Conservation (phyloP, 2,113 vertebrate genomes). For the Hippocampus guttulatus region DNA sequence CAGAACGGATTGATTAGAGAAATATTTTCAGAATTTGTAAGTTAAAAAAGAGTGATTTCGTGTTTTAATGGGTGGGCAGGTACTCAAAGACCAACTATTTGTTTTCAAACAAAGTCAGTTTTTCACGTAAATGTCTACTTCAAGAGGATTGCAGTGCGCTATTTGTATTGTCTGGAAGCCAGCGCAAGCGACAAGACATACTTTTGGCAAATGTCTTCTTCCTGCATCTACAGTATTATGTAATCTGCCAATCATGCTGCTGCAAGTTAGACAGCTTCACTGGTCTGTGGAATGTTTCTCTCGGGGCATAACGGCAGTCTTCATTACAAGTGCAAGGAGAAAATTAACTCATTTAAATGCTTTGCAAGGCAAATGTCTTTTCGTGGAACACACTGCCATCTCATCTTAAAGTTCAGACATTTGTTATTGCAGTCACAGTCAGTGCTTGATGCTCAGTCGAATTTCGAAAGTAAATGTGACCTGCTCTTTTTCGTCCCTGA, state of each 20-base stretch:
- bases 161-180: constrained; percentile 14
- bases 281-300: constrained; percentile 41
- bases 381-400: background rate
- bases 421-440: background rate
- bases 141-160: constrained; percentile 3
- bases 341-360: constrained; percentile 27
- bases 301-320: constrained; percentile 36
- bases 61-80: too few species aligned
- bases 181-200: background rate
- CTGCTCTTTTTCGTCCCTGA: background rate
- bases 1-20: too few species aligned
- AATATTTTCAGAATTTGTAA: too few species aligned
- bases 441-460: background rate
- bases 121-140: background rate
- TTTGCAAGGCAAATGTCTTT: background rate
- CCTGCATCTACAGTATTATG: constrained; percentile 41
- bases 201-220: constrained; percentile 48
- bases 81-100: too few species aligned
- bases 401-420: background rate
- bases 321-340: constrained; percentile 20
- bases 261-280: constrained; percentile 31
- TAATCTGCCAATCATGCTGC: constrained; percentile 52
- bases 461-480: background rate
- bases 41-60: too few species aligned
- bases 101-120: too few species aligned